These are phyloP conservation scores for Anhinga rufa DNA, from an alignment of 2,113 vertebrate genomes.

Conservation along the genomic window DNA sequence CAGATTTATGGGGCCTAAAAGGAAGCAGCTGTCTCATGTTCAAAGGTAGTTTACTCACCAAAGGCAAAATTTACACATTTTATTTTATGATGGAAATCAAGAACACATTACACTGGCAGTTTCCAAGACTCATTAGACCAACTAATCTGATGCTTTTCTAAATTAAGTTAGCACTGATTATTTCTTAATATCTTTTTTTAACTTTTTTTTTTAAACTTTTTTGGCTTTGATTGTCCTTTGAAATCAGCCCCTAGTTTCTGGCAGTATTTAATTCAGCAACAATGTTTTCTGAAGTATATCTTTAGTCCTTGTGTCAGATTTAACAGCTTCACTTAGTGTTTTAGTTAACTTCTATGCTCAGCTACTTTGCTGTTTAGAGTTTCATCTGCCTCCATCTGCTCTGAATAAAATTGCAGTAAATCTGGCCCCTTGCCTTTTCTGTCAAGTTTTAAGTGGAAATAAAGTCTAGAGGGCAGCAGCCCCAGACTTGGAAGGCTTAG, in stretches of 20 bases:
- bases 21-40: background rate
- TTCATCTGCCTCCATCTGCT: constrained; percentile 44
- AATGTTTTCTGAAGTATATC: background rate
- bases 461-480: background rate
- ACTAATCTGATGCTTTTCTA: background rate
- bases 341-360: constrained; percentile 18
- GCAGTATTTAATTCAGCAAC: background rate
- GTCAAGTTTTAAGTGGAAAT: background rate
- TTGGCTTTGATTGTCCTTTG: background rate
- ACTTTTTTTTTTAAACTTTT: background rate
- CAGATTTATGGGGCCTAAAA: background rate
- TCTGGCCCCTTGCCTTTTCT: background rate
- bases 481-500: background rate
- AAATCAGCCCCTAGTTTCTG: background rate
- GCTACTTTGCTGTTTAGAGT: constrained; percentile 30
- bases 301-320: constrained; percentile 13
- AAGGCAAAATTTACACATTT: background rate
- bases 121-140: constrained; percentile 17
- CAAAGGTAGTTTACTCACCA: background rate
- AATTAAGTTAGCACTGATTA: background rate
- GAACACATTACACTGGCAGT: background rate
- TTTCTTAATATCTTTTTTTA: background rate
- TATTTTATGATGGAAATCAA: background rate
- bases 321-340: constrained; percentile 41
- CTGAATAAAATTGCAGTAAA: constrained; percentile 6